phyloP scores from a whole-genome alignment of 1,140 invertebrate genomes.

The Cyrtorhinus lividipennis region DNA sequence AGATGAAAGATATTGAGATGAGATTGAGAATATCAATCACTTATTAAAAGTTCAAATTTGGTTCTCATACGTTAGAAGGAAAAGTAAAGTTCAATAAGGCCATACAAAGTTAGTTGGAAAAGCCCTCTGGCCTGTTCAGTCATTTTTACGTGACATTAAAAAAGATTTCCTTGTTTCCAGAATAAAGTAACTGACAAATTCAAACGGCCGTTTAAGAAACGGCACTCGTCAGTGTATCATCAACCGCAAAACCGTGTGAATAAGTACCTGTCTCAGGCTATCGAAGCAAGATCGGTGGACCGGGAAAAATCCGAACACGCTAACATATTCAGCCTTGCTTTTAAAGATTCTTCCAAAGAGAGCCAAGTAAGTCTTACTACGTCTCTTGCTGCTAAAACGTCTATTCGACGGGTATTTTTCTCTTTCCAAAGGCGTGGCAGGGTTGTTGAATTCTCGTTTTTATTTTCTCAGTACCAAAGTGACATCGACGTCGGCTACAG shows the following conservation, averaged over 20 bases:
- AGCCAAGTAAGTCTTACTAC: slow-evolving; percentile 39
- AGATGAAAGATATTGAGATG: too few relatives aligned
- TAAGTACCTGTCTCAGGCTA: slow-evolving; percentile 78
- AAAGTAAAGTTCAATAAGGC: too few relatives aligned
- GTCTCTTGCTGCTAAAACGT: too few relatives aligned
- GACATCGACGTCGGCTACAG: slow-evolving; percentile 55
- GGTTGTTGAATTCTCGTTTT: slow-evolving; percentile 21
- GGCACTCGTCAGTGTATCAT: slow-evolving; percentile 69
- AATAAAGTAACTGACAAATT: slow-evolving; percentile 74
- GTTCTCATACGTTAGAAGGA: too few relatives aligned
- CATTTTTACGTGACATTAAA: neutral
- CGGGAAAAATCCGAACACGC: slow-evolving; percentile 78
- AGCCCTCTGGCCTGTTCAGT: neutral
- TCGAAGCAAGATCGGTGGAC: slow-evolving; percentile 77
- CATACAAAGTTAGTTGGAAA: too few relatives aligned
- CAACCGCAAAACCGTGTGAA: slow-evolving; percentile 76
- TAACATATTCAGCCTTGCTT: slow-evolving; percentile 65
- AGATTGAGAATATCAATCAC: too few relatives aligned
- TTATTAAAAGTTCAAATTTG: too few relatives aligned
- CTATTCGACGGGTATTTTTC: too few relatives aligned
- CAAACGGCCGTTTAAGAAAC: slow-evolving; percentile 73
- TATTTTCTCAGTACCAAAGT: slow-evolving; percentile 47
- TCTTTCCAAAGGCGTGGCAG: neutral
- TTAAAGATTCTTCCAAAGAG: slow-evolving; percentile 69
- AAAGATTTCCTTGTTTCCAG: slow-evolving; percentile 34